Conservation (phyloP, 2,113 vertebrate genomes). For the Spheniscus mendiculus region DNA sequence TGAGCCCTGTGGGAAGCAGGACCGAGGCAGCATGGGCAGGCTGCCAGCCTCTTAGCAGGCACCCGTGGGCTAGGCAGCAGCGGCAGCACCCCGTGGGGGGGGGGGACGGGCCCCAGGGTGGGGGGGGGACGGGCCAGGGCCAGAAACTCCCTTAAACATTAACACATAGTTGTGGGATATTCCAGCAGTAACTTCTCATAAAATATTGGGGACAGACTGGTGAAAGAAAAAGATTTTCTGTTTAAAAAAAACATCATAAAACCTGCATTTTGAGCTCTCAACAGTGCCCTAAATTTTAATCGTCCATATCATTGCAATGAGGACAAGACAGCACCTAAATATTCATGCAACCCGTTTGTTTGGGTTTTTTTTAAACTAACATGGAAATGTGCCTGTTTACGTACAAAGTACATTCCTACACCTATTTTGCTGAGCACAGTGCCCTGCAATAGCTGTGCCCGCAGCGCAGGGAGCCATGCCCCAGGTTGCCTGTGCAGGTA, state of each 20-base stretch:
- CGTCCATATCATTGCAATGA: rapidly evolving
- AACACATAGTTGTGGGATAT: background rate
- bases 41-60: background rate
- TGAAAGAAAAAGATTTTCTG: background rate
- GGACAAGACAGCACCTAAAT: background rate
- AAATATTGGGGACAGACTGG: background rate
- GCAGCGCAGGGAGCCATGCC: background rate
- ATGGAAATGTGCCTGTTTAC: background rate
- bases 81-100: rapidly evolving
- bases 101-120: rapidly evolving
- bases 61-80: background rate
- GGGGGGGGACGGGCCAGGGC: rapidly evolving
- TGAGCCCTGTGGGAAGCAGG: background rate
- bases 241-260: background rate
- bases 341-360: background rate
- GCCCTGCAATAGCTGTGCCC: background rate
- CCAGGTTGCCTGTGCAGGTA: background rate
- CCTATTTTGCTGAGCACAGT: background rate
- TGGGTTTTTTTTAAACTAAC: background rate
- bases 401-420: background rate
- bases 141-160: background rate
- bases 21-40: background rate
- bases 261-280: background rate
- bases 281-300: background rate
- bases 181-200: background rate